These are phyloP conservation scores for Drosophila neocordata DNA, from an alignment of 1,140 invertebrate species.

Conservation along the genomic window DNA sequence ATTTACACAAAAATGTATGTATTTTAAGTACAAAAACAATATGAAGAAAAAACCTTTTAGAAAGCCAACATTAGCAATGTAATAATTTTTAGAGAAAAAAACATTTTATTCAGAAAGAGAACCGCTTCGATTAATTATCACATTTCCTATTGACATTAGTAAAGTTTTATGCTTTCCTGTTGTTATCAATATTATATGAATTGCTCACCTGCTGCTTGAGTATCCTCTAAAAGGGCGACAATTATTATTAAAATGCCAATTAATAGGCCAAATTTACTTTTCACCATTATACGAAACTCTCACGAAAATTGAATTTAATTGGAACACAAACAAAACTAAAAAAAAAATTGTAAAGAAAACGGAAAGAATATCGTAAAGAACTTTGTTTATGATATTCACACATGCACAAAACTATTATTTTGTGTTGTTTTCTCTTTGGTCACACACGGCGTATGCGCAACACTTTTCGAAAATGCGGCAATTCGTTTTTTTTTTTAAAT, in stretches of 20 bases:
- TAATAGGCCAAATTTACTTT: constrained; percentile 41
- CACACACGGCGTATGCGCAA: constrained; percentile 72
- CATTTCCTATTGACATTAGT: background rate
- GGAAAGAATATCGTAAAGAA: background rate
- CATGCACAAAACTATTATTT: background rate
- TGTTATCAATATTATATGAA: background rate
- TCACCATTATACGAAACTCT: constrained; percentile 49
- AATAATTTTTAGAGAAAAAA: background rate
- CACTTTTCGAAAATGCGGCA: constrained; percentile 17
- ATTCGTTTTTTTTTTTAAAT: too few species aligned
- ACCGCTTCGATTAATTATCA: background rate
- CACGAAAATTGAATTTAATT: constrained; percentile 6
- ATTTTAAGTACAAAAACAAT: background rate
- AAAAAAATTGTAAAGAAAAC: constrained; percentile 24
- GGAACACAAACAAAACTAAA: constrained; percentile 15
- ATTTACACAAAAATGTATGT: background rate
- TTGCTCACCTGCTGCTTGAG: constrained; percentile 54
- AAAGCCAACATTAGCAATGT: too few species aligned
- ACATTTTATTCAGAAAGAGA: background rate
- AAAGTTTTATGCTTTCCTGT: background rate
- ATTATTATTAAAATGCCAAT: constrained; percentile 51
- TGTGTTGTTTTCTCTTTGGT: background rate
- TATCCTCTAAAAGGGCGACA: constrained; percentile 52
- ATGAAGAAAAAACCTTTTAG: background rate
- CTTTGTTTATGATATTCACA: too few species aligned